Conservation (phyloP, 2,888 invertebrate genomes). For the Druceiella hillmani region DNA sequence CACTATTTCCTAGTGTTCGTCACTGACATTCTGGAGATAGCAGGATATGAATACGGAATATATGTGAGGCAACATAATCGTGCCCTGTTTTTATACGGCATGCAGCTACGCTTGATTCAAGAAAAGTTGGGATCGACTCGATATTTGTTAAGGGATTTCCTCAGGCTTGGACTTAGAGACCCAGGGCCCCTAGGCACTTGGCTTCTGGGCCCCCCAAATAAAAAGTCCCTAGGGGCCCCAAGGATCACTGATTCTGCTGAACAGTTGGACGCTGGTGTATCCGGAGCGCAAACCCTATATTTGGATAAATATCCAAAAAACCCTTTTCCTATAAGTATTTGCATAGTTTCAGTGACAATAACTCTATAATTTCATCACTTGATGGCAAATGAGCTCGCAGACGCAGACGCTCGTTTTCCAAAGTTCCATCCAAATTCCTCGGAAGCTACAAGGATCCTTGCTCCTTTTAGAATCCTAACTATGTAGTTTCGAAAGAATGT, state of each 20-base stretch:
- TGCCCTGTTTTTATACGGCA: too few species aligned
- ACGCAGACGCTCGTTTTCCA: slow-evolving; percentile 8
- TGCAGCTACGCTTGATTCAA: too few species aligned
- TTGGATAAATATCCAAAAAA: slow-evolving; percentile 8
- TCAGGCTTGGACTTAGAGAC: slow-evolving; percentile 1
- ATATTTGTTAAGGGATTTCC: too few species aligned
- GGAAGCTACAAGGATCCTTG: slow-evolving; percentile 6
- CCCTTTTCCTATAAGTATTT: slow-evolving; percentile 11
- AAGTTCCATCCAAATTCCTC: slow-evolving; percentile 8
- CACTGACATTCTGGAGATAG: too few species aligned
- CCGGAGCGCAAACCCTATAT: slow-evolving; percentile 9
- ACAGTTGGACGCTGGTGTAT: slow-evolving; percentile 9
- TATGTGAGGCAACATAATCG: too few species aligned
- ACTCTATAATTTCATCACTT: slow-evolving; percentile 9
- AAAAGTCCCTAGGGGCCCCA: slow-evolving; percentile 4
- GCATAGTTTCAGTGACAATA: slow-evolving; percentile 11
- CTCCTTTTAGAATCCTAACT: slow-evolving; percentile 10
- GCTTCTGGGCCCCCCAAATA: background rate
- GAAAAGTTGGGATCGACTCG: too few species aligned
- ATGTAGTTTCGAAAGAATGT: slow-evolving; percentile 10
- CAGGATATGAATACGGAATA: too few species aligned
- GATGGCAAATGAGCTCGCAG: slow-evolving; percentile 1
- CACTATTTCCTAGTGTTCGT: too few species aligned
- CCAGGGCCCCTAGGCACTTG: slow-evolving; percentile 1
- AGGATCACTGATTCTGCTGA: slow-evolving; percentile 6